Evolutionary conservation across 2,797 vertebrate genomes (phyloP).

Genomic region (Danio choprae): DNA sequence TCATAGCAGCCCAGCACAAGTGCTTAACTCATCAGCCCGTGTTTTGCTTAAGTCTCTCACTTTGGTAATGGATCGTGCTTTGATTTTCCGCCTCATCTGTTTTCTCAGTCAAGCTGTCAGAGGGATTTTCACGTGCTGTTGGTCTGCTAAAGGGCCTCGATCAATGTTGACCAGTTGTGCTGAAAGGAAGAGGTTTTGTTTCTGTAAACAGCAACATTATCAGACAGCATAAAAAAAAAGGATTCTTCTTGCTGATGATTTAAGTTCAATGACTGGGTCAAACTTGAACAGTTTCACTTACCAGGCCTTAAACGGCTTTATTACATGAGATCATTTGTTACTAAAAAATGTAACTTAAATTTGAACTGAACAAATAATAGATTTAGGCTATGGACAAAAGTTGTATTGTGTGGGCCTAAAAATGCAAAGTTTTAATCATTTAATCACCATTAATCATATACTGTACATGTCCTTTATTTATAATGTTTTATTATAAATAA

Average conservation of each 20-base stretch:
- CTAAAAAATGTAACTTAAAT: too few relatives aligned
- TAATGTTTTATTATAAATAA: too few relatives aligned
- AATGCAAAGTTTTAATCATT: too few relatives aligned
- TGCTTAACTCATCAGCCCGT: constrained; percentile 48
- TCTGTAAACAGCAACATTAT: constrained; percentile 9
- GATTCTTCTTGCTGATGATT: neutral
- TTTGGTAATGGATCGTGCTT: constrained; percentile 54
- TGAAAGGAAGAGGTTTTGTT: neutral
- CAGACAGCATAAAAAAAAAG: neutral
- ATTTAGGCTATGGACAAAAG: too few relatives aligned
- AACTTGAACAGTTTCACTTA: neutral
- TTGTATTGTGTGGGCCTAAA: too few relatives aligned
- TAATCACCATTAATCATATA: too few relatives aligned
- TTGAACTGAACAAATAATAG: too few relatives aligned
- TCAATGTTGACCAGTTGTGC: neutral
- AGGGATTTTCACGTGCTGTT: constrained; percentile 36
- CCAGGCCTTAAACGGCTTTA: too few relatives aligned
- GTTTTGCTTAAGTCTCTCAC: constrained; percentile 52
- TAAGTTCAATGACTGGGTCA: neutral
- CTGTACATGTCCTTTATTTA: too few relatives aligned
- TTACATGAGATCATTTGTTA: too few relatives aligned
- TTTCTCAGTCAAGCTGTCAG: constrained; percentile 53
- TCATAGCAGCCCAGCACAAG: constrained; percentile 53
- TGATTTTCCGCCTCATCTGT: constrained; percentile 58
- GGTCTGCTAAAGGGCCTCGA: constrained; percentile 17